phyloP scores from a whole-genome alignment of 2,797 vertebrate species.

The Myotis planiceps region DNA sequence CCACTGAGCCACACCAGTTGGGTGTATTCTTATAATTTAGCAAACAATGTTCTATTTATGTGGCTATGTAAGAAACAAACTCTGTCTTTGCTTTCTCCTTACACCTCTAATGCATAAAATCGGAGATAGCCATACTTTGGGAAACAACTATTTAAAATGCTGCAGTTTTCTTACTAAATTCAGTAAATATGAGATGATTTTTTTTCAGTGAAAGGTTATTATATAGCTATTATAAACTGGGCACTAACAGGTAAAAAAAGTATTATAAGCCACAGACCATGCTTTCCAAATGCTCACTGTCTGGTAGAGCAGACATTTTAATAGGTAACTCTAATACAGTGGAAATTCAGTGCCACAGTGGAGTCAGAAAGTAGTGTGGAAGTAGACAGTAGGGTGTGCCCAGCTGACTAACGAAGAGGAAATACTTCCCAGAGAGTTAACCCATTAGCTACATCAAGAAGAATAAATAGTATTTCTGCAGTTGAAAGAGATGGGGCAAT shows the following conservation, averaged over 20 bases:
- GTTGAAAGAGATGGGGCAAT: neutral
- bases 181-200: neutral
- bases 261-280: neutral
- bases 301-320: neutral
- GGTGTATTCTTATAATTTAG: neutral
- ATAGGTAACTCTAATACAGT: neutral
- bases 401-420: neutral
- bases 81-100: neutral
- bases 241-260: neutral
- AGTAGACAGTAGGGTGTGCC: neutral
- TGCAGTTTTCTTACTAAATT: neutral
- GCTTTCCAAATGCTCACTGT: neutral
- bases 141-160: neutral
- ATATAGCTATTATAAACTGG: neutral
- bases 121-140: neutral
- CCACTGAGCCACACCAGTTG: too few relatives aligned
- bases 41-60: neutral
- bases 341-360: neutral
- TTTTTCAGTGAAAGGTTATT: neutral
- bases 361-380: neutral
- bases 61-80: neutral
- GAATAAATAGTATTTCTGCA: neutral
- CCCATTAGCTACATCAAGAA: neutral
- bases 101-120: neutral
- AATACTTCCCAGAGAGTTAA: neutral